Base-by-base conservation (phyloP, 1,140 invertebrate genomes). In the Tenebrio molitor region DNA sequence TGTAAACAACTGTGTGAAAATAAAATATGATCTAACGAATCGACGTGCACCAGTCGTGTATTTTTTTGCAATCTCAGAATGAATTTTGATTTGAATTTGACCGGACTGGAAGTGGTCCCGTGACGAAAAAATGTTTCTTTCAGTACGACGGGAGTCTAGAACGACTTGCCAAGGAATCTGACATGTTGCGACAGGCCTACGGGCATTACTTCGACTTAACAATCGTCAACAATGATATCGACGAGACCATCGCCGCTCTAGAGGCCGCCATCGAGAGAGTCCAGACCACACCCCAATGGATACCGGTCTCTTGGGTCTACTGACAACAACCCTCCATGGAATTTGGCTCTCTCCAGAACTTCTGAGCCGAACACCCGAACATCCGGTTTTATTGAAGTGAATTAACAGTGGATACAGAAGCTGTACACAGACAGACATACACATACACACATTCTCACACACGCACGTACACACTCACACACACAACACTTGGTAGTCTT, bases 171-270 rank as follows among this genome's bases (percentile, higher is more conserved):
- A 96, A 95, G 79, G 97, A 99, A 84, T 99, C 97, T 19, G 97
- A 99, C 77, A 91, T 97, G 82, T 86, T 99, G 62, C 92, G 95
- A 46, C 94, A 96, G 81, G 94, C 96, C 21, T 99, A 99, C 85
- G 96, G 97, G 15, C 97, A 99, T 84, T 96, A 96, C 84, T 99
- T 99, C 86, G 98, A 99, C 84, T 87, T 98, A 84, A 97, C 95
- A 44, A 97, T 99, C 79, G 94, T 99, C 15, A 99, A 99, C 88
- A 99, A 99, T 87, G 97, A 99, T 86, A 99, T 99, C 74, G 97
- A 99, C 82, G 97, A 99, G 84, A 99, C 98, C 29, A 98, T 99
- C 78, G 89, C 90, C 23, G 91, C 94, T 68, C 85, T 99, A 74
- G 96, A 99, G 82, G 89, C 91, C 64, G 93, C 95, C 15, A 93